Conservation (phyloP, 1,140 invertebrate species). For the Tetragnatha versicolor region DNA sequence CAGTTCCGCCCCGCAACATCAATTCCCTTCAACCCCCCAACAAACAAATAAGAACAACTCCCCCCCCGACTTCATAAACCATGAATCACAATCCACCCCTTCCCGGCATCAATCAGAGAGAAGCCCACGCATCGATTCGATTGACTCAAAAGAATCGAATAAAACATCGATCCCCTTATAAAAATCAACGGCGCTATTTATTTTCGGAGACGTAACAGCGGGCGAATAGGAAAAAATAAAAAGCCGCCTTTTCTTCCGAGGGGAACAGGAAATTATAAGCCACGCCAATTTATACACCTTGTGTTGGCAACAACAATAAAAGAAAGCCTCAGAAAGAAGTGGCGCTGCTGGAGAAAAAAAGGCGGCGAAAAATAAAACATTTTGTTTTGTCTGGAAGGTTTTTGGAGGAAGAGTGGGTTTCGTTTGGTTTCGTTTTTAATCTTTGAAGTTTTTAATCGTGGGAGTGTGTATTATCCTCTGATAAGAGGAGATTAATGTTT, state of each 20-base stretch:
- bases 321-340: slow-evolving; percentile 3
- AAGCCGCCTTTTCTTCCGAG: slow-evolving; percentile 3
- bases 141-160: slow-evolving; percentile 12
- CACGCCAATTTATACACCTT: slow-evolving; percentile 46
- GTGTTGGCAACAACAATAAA: slow-evolving; percentile 43
- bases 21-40: background rate
- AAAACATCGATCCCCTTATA: slow-evolving; percentile 17
- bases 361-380: slow-evolving; percentile 32
- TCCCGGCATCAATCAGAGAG: slow-evolving; percentile 39
- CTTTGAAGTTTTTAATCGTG: too few relatives aligned
- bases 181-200: background rate
- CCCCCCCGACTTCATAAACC: background rate
- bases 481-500: too few relatives aligned
- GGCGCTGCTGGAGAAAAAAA: too few relatives aligned
- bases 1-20: background rate
- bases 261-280: slow-evolving; percentile 53
- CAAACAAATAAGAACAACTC: slow-evolving; percentile 35
- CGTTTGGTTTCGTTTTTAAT: too few relatives aligned
- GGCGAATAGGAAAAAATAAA: too few relatives aligned
- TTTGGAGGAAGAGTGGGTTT: background rate
- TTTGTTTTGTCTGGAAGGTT: slow-evolving; percentile 41
- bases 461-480: too few relatives aligned
- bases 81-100: slow-evolving; percentile 31
- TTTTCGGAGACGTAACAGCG: background rate
- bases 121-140: slow-evolving; percentile 19